Evolutionary conservation across 92 coral and sea anemone genomes (phyloP), one percentile per base, ranked within the genome.

Genomic region (Isaurus tuberculatus): DNA sequence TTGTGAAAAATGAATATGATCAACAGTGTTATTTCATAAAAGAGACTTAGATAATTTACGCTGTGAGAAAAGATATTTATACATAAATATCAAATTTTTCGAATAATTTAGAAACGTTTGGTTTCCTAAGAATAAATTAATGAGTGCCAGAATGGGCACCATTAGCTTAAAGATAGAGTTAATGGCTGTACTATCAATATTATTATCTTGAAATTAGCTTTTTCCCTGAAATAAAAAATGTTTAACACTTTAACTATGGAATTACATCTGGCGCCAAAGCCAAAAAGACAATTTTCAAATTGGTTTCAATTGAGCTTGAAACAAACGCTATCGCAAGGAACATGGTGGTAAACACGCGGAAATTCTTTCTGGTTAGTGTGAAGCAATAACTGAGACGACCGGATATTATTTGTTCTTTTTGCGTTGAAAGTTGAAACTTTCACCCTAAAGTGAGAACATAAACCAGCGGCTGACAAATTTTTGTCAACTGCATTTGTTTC

Each of bases 401-500:
- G 63, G 63, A 55, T 20, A 55, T 55, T 7, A 55, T 10, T 55
- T n/a, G 5, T 17, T 4, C 60, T 55, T 55, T 55, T 5, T 19
- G 7, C 63, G 63, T 20, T 55, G 28, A 55, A 55, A 55, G 16
- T 46, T 42, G 11, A 15, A 46, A 46, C 23, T 55, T 55, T 26
- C 63, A 55, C 25, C 63, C 25, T 19, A 19, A 55, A 22, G 22
- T 19, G 1, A 55, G 25, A 55, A 19, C 63, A 55, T 10, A 55
- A 55, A 55, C 25, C 63, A 55, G 25, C 63, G 27, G 23, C 63
- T 17, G 63, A 55, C 63, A 55, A 26, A 26, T 65, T 7, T 7
- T 25, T 70, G 74, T 70, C 74, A 70, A 34, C 74, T 25, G 51
- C 30, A 70, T 70, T 70, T 36, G 53, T 20, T 36, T 70, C 20